Conservation (phyloP, 2,797 vertebrate genomes). For the Coracias cyanogaster region DNA sequence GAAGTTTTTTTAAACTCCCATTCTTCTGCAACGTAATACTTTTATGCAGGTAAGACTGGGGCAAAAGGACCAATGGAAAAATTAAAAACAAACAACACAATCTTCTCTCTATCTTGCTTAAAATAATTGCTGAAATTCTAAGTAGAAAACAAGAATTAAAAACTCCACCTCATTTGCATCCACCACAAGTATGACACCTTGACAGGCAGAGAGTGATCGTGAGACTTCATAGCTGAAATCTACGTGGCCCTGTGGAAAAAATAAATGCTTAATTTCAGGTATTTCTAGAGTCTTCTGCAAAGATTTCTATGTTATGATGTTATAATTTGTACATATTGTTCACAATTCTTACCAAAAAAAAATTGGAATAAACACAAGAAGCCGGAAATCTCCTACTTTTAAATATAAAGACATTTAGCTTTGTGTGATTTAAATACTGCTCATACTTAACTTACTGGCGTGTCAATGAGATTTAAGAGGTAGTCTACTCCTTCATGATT, state of each 20-base stretch:
- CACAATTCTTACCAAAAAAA: background rate
- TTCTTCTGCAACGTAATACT: background rate
- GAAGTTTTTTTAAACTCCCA: background rate
- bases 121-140: background rate
- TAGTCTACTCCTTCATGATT: slow-evolving; percentile 84
- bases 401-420: background rate
- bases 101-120: background rate
- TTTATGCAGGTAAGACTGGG: background rate
- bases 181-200: slow-evolving; percentile 94
- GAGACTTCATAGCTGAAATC: slow-evolving; percentile 99
- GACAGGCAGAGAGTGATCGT: slow-evolving; percentile 94
- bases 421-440: background rate
- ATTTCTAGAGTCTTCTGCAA: background rate
- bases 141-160: background rate
- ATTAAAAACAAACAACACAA: background rate
- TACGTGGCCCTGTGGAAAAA: slow-evolving; percentile 89
- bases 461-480: slow-evolving; percentile 97
- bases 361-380: background rate
- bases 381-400: background rate
- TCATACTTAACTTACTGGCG: slow-evolving; percentile 85
- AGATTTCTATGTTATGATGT: background rate
- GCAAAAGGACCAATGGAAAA: background rate
- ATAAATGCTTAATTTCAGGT: background rate
- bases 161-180: slow-evolving; percentile 94
- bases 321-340: background rate